Percentiles rank a stretch among this genome's conserved stretches.
phyloP scores from a whole-genome alignment of 2,888 invertebrate genomes.

The Lacanobia wlatinum region DNA sequence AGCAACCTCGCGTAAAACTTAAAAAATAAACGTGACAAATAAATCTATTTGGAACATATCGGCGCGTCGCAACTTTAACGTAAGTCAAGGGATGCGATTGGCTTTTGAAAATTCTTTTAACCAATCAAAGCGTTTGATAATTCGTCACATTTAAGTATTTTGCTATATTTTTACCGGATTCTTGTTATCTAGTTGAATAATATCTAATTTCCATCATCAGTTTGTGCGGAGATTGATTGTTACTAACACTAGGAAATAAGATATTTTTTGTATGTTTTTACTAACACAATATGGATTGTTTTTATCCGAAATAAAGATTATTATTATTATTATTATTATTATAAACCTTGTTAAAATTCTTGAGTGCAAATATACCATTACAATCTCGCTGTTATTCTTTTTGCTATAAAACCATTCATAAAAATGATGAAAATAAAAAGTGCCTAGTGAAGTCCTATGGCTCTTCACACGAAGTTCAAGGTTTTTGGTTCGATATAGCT shows the following conservation, averaged over 20 bases:
- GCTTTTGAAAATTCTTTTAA: neutral
- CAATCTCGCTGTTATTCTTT: neutral
- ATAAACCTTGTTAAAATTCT: neutral
- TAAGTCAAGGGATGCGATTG: neutral
- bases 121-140: neutral
- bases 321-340: too few species aligned
- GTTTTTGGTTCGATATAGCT: slow-evolving; percentile 30
- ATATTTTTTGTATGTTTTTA: too few species aligned
- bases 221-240: too few species aligned
- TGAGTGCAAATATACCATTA: neutral
- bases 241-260: too few species aligned
- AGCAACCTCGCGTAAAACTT: too few species aligned
- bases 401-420: neutral
- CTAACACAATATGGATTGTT: too few species aligned
- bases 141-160: neutral
- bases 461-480: slow-evolving; percentile 17
- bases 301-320: too few species aligned
- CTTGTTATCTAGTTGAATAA: neutral
- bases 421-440: neutral
- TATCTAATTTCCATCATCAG: neutral
- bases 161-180: neutral
- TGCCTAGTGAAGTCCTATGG: neutral
- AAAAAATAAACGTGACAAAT: too few species aligned
- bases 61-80: too few species aligned
- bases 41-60: too few species aligned